Evolutionary conservation across 2,888 invertebrate genomes (phyloP), one percentile per base, ranked within the genome.

Genomic region (Volucella zonaria): DNA sequence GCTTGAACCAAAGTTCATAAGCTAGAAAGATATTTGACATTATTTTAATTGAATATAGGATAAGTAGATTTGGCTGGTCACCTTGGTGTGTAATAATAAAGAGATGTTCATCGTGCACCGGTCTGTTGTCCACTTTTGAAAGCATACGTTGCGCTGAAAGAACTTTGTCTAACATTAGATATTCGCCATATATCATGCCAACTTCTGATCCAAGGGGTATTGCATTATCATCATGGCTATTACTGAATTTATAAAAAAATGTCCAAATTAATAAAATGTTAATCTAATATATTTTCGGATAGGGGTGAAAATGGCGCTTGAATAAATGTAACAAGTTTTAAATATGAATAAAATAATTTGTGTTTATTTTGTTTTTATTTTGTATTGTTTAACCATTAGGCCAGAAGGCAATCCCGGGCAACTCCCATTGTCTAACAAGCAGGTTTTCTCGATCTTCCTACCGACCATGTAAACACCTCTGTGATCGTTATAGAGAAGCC

Each of bases 1-100:
- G 99, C 92, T 99, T 99, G 93, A 99, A 99, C 99, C 99, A 99
- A 4, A 99, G 93, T 92, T 99, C 99, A 92, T 99, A 99, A 0
- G 98, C 98, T 98, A 92, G 61, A 93, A 74, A 40, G 8, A 38
- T 4, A 56, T 31, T 31, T 31, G 6, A 6, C 6, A 31, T 6
- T 31, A 31, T 31, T 6, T 31, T 31, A 31, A 31, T 31, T 31
- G 6, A 6, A 31, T 31, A 0, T 6, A 14, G 43, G 10, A 11
- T 11, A 43, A 51, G 4, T 31, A 31, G 6, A 31, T 31, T 31
- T 6, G 31, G 31, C 6, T 31, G 31, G 31, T 71, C 92, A 98
- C 98, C 98, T 95, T 99, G 99, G 93, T 99, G 99, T 11, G 98
- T 99, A 68, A 99, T 94, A 82, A 99, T 99, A 91, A 99, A 99